A percentile compares a stretch with the other conserved stretches of the same genome.
phyloP scores from a whole-genome alignment of 2,113 vertebrate genomes.

The Ctenodactylus gundi region DNA sequence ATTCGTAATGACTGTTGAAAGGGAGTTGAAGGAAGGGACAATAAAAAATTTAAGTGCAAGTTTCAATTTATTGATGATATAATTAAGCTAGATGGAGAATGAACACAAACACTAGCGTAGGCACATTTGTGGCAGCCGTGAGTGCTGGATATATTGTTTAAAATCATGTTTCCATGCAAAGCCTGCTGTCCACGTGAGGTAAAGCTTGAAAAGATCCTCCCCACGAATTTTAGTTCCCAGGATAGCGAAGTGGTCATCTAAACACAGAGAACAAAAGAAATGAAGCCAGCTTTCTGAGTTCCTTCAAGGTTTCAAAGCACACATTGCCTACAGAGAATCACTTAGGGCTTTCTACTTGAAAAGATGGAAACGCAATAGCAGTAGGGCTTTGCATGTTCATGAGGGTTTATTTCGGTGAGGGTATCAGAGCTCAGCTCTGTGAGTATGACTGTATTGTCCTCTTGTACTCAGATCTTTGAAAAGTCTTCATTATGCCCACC shows the following conservation, averaged over 20 bases:
- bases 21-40: background rate
- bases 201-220: background rate
- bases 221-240: background rate
- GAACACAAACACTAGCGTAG: background rate
- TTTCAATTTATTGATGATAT: background rate
- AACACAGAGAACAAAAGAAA: background rate
- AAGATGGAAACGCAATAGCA: background rate
- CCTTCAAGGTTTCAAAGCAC: background rate
- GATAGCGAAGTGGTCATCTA: background rate
- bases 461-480: too few relatives aligned
- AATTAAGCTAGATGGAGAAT: background rate
- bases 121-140: background rate
- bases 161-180: background rate
- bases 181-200: background rate
- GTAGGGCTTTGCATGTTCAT: rapidly evolving
- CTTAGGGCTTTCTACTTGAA: background rate
- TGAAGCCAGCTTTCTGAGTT: background rate
- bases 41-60: background rate
- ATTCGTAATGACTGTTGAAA: background rate
- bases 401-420: too few relatives aligned
- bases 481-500: rapidly evolving
- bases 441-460: background rate
- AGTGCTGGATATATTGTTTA: background rate
- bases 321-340: background rate
- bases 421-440: background rate